These are phyloP conservation scores for Archilochus colubris DNA, from an alignment of 2,113 vertebrate species.

Conservation along the genomic window DNA sequence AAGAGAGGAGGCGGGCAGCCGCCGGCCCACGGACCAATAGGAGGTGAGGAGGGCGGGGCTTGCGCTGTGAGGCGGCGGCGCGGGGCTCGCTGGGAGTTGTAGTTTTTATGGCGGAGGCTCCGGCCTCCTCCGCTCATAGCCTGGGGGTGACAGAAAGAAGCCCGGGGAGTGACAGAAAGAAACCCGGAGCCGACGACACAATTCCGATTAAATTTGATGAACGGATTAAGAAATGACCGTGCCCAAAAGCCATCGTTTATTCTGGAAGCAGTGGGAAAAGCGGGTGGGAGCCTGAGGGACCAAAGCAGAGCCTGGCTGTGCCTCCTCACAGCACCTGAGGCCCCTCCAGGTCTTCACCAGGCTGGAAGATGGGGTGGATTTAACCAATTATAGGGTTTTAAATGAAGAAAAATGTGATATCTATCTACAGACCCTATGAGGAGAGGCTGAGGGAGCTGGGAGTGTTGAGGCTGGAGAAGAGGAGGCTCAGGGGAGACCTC, in stretches of 20 bases:
- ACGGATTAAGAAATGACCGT: accelerated
- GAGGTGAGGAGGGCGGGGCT: neutral
- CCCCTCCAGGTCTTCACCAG: accelerated
- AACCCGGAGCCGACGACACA: too few relatives aligned
- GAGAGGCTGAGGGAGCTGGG: too few relatives aligned
- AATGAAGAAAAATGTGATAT: accelerated
- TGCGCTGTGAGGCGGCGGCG: accelerated
- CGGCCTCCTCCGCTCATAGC: too few relatives aligned
- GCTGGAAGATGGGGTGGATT: accelerated
- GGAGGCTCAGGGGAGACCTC: too few relatives aligned
- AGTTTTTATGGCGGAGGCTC: neutral
- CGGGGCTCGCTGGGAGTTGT: slow-evolving; percentile 76
- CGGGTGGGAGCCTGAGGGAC: accelerated
- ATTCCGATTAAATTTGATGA: accelerated
- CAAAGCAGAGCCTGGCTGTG: accelerated
- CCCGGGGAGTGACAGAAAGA: too few relatives aligned
- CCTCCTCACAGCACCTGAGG: accelerated
- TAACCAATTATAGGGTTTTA: accelerated
- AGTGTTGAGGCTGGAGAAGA: too few relatives aligned
- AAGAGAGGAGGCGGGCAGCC: accelerated
- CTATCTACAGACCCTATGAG: too few relatives aligned
- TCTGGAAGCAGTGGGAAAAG: neutral
- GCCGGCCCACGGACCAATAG: neutral
- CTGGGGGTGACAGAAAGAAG: too few relatives aligned
- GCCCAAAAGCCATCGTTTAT: accelerated